These are phyloP conservation scores for Acropora tenuis DNA, from an alignment of 64 coral and sea anemone genomes.

Conservation along the genomic window DNA sequence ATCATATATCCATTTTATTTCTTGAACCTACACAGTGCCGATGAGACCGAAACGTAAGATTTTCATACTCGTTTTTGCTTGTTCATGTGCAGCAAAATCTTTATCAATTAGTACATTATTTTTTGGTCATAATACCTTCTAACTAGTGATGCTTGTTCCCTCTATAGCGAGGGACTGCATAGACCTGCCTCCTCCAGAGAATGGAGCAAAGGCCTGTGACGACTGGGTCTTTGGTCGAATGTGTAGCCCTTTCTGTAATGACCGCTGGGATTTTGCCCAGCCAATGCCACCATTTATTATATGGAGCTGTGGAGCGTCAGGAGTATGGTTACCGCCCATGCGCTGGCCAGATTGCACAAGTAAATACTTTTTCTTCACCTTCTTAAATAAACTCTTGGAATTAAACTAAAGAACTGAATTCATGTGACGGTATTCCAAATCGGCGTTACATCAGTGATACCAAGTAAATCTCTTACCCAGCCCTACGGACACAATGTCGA, in stretches of 20 bases:
- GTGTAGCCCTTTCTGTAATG: conserved; percentile 34
- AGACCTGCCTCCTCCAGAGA: conserved; percentile 32
- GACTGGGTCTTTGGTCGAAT: conserved; percentile 44
- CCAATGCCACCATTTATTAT: background rate
- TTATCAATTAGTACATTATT: background rate
- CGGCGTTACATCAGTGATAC: background rate
- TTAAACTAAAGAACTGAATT: background rate
- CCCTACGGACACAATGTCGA: background rate
- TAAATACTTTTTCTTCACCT: background rate
- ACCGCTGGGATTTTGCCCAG: conserved; percentile 51
- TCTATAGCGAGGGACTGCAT: conserved; percentile 39
- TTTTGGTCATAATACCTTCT: background rate
- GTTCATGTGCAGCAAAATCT: background rate
- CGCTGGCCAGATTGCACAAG: conserved; percentile 65
- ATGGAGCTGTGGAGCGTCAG: conserved; percentile 50
- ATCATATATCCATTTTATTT: background rate
- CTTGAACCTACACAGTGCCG: background rate
- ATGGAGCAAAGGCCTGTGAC: conserved; percentile 68
- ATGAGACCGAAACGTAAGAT: background rate
- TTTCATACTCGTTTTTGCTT: background rate
- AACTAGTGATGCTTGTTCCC: background rate
- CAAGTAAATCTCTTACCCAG: background rate
- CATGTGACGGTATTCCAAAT: background rate
- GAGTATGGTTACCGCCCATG: conserved; percentile 14
- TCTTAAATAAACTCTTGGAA: background rate